Evolutionary conservation across 1,140 invertebrate genomes (phyloP), one percentile per base, ranked within the genome.

Genomic region (Streblospio benedicti): DNA sequence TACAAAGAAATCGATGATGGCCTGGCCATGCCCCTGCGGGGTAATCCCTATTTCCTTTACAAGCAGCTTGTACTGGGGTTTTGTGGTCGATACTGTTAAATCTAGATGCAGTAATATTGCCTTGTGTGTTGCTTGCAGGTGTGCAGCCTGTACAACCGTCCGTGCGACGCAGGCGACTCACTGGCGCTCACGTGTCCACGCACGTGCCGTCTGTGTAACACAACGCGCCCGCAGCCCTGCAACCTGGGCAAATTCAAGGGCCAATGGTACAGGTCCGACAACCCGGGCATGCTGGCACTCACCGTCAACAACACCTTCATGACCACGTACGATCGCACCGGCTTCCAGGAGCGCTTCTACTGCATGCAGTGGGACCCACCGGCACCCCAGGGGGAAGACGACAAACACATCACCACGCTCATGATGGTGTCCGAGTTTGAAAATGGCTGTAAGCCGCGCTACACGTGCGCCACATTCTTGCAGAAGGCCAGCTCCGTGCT

Each of bases 201-300:
- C 28, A 62, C 60, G 5, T 62, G 60, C 55, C 32, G 23, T 18
- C 25, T 62, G 2, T 62, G 60, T 47, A 62, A 56, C 45, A 45
- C 43, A 12, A 45, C 53, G 27, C 44, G 60, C 14, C 60, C 60
- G 6, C 38, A 32, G 12, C 23, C 51, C 6, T 62, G 60, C 55
- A 16, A 28, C 25, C 49, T 62, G 28, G 31, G 23, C 31, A 28
- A 1, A 18, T 58, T 38, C 54, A 32, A n/a, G 23, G 60, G 60
- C 30, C 33, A 45, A 45, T 62, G 60, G 60, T 6, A 23, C n/a
- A 49, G 52, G 43, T 16, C 44, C 35, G 27, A 43, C 54, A 30
- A 18, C 14, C 31, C 25, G 27, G 35, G 5, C 1, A 16, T 0
- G 6, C 50, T 18, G 23, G 38, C 59, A n/a, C 28, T 56, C n/a